Conservation (phyloP, 2,888 invertebrate genomes). For the Orthonychiurus folsomi region DNA sequence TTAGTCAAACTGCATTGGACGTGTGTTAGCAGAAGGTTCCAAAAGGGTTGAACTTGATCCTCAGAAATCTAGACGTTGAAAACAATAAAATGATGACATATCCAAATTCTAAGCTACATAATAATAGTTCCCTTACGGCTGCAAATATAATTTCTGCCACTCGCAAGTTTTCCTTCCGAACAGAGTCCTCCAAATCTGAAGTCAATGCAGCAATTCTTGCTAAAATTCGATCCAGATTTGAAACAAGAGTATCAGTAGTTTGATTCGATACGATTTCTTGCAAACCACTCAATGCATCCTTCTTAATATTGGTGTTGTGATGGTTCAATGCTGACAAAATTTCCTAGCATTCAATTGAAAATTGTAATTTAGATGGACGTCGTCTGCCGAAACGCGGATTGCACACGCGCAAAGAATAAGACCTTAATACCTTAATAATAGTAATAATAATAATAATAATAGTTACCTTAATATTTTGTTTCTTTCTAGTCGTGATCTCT, state of each 20-base stretch:
- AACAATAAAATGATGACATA: constrained; percentile 15
- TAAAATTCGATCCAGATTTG: constrained; percentile 59
- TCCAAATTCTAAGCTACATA: not conserved
- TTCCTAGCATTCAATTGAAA: constrained; percentile 51
- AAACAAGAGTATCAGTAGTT: constrained; percentile 45
- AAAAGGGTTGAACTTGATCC: constrained; percentile 60
- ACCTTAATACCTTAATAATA: not conserved
- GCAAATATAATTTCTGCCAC: constrained; percentile 44
- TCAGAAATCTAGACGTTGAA: constrained; percentile 44
- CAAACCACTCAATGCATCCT: constrained; percentile 52
- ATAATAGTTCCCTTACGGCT: constrained; percentile 37
- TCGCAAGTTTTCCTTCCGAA: constrained; percentile 49
- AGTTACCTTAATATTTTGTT: constrained; percentile 58
- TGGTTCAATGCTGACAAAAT: constrained; percentile 62
- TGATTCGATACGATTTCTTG: constrained; percentile 49
- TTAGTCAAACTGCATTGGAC: constrained; percentile 84
- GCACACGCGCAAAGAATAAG: no score
- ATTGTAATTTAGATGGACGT: constrained; percentile 5
- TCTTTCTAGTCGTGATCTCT: constrained; percentile 56
- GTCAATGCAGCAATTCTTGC: constrained; percentile 60
- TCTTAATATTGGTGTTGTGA: constrained; percentile 60
- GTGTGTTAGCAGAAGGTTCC: constrained; percentile 66
- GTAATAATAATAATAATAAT: not conserved
- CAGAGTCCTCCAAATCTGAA: constrained; percentile 59
- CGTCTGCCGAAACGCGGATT: not conserved